A percentile compares a stretch with the other conserved stretches of the same genome.
These are phyloP conservation scores for Catharus bicknelli DNA, from an alignment of 2,113 vertebrate genomes.

Conservation along the genomic window DNA sequence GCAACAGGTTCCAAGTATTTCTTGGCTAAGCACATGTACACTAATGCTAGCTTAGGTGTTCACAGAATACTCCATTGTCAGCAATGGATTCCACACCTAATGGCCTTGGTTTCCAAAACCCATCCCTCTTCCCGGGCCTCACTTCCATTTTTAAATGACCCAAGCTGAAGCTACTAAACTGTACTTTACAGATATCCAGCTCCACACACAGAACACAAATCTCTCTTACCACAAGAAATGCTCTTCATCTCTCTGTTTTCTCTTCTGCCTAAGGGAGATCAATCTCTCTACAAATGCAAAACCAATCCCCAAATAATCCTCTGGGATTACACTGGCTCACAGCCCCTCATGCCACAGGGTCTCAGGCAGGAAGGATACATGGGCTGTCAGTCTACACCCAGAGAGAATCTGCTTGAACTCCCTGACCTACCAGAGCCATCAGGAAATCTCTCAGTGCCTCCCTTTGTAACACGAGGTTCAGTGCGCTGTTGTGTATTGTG, in stretches of 20 bases:
- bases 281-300: slow-evolving; percentile 1
- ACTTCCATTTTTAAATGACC: neutral
- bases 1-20: slow-evolving; percentile 32
- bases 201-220: neutral
- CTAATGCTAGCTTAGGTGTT: slow-evolving; percentile 23
- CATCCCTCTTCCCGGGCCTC: neutral
- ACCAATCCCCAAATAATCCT: neutral
- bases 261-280: neutral
- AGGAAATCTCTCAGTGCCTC: neutral
- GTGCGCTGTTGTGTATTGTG: neutral
- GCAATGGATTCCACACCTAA: neutral
- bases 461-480: neutral
- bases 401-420: neutral
- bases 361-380: neutral
- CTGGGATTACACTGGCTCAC: neutral
- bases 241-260: neutral
- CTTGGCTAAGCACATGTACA: neutral
- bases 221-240: neutral
- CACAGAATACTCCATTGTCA: neutral
- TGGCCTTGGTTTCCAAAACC: neutral
- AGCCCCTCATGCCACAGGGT: neutral
- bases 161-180: neutral
- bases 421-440: neutral
- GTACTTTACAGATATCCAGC: neutral
- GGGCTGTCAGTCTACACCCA: neutral